Percentiles rank a stretch among this genome's conserved stretches.
Evolutionary conservation across 2,888 invertebrate genomes (phyloP).

Genomic region (Pseudococcus viburni): DNA sequence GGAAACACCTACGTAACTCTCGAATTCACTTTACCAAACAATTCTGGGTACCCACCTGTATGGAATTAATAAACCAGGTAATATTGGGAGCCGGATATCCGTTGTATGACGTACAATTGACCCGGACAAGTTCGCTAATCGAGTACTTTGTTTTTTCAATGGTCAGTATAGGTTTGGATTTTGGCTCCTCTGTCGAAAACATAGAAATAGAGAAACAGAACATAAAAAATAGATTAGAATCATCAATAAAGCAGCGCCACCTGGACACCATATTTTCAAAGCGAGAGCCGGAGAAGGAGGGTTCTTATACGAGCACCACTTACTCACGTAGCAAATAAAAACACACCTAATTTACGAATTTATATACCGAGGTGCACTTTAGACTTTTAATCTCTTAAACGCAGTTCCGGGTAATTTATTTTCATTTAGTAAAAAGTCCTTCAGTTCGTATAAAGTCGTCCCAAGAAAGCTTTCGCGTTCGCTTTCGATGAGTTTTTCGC

Average conservation of each 20-base stretch:
- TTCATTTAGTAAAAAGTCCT: slow-evolving; percentile 47
- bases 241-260: neutral
- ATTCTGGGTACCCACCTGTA: slow-evolving; percentile 70
- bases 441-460: neutral
- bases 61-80: slow-evolving; percentile 73
- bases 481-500: slow-evolving; percentile 4
- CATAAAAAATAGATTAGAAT: slow-evolving; percentile 10
- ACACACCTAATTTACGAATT: slow-evolving; percentile 49
- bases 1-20: neutral
- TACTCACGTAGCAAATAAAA: slow-evolving; percentile 44
- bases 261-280: neutral
- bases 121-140: slow-evolving; percentile 72
- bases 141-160: slow-evolving; percentile 72
- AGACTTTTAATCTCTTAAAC: slow-evolving; percentile 51
- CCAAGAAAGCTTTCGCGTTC: neutral
- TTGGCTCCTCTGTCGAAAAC: slow-evolving; percentile 71
- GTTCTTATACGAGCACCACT: neutral
- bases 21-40: neutral
- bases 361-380: slow-evolving; percentile 48
- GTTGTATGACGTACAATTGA: slow-evolving; percentile 72
- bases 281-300: neutral
- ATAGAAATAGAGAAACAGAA: neutral
- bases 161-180: slow-evolving; percentile 71
- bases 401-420: slow-evolving; percentile 54
- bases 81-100: slow-evolving; percentile 73